These are phyloP conservation scores for Leucophenga montana DNA, from an alignment of 2,888 invertebrate species.

Conservation along the genomic window DNA sequence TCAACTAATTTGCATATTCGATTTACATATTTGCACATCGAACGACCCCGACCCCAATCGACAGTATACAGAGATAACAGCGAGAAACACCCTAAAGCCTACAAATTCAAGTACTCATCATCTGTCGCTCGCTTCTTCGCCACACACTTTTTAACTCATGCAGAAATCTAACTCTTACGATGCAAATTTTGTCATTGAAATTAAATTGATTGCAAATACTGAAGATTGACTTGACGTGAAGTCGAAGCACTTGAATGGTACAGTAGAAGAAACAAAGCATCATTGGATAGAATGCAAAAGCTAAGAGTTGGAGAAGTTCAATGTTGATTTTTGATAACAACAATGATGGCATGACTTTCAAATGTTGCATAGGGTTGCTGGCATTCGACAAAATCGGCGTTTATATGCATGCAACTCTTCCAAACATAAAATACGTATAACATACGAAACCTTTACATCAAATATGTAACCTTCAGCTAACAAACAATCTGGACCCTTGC, in stretches of 20 bases:
- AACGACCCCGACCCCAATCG: conserved; percentile 42
- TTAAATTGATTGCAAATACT: conserved; percentile 66
- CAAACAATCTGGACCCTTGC: neutral
- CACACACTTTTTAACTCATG: neutral
- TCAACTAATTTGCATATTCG: conserved; percentile 64
- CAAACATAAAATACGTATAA: conserved; percentile 1
- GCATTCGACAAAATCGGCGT: no score
- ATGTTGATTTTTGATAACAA: conserved; percentile 50
- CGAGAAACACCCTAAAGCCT: neutral
- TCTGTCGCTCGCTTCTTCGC: neutral
- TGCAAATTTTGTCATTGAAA: conserved; percentile 63
- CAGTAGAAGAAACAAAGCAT: conserved; percentile 43
- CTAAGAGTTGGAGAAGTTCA: neutral
- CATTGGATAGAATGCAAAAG: conserved; percentile 13
- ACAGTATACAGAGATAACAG: neutral
- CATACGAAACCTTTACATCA: neutral
- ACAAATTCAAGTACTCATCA: neutral
- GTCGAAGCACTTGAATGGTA: conserved; percentile 9
- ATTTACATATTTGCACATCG: conserved; percentile 62
- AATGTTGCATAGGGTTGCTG: no score
- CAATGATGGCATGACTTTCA: no score
- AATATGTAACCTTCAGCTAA: neutral
- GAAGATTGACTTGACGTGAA: conserved; percentile 61
- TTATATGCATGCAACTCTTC: neutral
- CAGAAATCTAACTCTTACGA: conserved; percentile 30